These are phyloP conservation scores for Gambusia holbrooki DNA, from an alignment of 2,113 vertebrate species.

Conservation along the genomic window DNA sequence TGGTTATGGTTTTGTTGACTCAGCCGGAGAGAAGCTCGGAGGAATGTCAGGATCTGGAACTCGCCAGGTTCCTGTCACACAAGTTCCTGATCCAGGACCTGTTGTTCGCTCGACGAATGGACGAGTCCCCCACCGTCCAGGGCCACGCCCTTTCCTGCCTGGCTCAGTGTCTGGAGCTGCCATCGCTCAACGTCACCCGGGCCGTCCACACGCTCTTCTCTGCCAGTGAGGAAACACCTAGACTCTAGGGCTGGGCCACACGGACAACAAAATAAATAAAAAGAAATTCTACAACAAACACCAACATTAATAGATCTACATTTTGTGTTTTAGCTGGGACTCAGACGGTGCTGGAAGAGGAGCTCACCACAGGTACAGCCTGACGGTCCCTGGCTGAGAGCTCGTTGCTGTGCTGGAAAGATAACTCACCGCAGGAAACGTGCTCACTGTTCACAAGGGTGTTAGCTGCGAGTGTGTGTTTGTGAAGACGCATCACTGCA, in stretches of 20 bases:
- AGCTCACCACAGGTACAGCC: conserved; percentile 65
- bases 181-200: conserved; percentile 61
- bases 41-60: conserved; percentile 70
- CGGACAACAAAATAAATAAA: neutral
- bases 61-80: conserved; percentile 81
- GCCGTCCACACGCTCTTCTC: conserved; percentile 83
- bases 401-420: no score
- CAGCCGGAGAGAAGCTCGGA: conserved; percentile 80
- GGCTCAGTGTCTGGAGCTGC: conserved; percentile 87
- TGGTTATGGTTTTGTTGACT: conserved; percentile 87
- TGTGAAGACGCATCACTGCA: no score
- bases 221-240: conserved; percentile 78
- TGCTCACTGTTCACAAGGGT: no score
- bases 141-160: conserved; percentile 88
- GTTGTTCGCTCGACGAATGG: conserved; percentile 86
- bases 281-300: no score
- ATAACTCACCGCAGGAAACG: no score
- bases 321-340: conserved; percentile 55
- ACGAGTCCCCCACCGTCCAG: conserved; percentile 84
- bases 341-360: conserved; percentile 62
- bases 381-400: neutral
- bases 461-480: no score
- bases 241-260: no score
- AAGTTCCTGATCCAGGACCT: conserved; percentile 88
- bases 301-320: neutral